These are phyloP conservation scores for Acleris cristana DNA, from an alignment of 2,888 invertebrate genomes.

Conservation along the genomic window DNA sequence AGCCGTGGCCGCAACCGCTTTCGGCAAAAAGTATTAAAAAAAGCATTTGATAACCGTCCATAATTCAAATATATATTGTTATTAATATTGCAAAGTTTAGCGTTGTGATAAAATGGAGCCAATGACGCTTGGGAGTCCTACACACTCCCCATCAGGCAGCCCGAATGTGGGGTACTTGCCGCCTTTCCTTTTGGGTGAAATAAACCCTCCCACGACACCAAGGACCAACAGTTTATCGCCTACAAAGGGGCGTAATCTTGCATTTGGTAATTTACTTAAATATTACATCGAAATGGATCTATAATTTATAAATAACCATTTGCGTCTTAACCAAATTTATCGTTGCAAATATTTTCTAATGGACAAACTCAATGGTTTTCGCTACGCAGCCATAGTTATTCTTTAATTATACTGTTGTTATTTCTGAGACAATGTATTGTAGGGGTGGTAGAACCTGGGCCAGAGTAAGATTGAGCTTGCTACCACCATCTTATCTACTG, in stretches of 20 bases:
- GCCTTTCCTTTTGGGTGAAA: conserved; percentile 90
- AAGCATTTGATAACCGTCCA: background rate
- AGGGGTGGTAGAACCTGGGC: too few relatives aligned
- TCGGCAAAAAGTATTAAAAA: conserved; percentile 4
- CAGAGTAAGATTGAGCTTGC: too few relatives aligned
- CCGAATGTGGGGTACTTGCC: conserved; percentile 89
- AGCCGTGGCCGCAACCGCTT: conserved; percentile 5
- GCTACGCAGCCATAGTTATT: too few relatives aligned
- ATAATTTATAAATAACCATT: too few relatives aligned
- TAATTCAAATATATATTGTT: conserved; percentile 16
- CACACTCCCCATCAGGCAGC: conserved; percentile 87
- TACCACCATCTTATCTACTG: too few relatives aligned
- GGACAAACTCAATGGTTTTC: too few relatives aligned
- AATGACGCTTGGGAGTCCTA: conserved; percentile 92
- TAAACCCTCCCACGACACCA: conserved; percentile 82
- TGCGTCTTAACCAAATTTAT: too few relatives aligned
- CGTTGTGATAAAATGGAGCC: conserved; percentile 87
- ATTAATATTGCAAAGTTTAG: conserved; percentile 15
- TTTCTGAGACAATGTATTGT: too few relatives aligned
- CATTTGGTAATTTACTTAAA: conserved; percentile 78
- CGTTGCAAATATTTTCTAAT: too few relatives aligned
- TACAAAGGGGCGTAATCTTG: conserved; percentile 80
- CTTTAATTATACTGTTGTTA: too few relatives aligned
- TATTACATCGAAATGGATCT: too few relatives aligned
- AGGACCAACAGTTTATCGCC: conserved; percentile 85